These are phyloP conservation scores for Lepidothrix coronata DNA, from an alignment of 2,113 vertebrate genomes.

Conservation along the genomic window DNA sequence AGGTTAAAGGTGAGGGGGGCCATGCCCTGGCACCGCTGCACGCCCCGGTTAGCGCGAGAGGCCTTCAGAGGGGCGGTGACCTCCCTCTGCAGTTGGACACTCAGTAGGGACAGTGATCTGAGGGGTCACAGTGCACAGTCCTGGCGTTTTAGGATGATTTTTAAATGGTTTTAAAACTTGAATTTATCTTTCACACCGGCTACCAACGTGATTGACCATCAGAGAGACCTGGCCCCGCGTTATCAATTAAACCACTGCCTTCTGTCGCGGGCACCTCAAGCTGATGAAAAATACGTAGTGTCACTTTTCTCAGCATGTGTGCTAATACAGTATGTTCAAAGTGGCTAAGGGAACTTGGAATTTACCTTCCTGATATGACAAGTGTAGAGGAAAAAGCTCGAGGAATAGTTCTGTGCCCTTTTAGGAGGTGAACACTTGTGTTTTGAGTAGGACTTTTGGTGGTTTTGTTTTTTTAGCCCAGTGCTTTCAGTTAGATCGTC, in stretches of 20 bases:
- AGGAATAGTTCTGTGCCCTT: neutral
- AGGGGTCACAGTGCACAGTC: accelerated
- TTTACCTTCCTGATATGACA: neutral
- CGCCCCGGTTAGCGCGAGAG: neutral
- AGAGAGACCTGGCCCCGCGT: accelerated
- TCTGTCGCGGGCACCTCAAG: neutral
- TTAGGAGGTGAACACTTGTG: accelerated
- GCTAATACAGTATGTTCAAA: accelerated
- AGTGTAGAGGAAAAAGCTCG: neutral
- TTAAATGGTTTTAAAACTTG: neutral
- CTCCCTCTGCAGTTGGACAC: accelerated
- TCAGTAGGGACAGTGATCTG: accelerated
- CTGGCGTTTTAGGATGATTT: accelerated
- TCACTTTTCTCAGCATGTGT: accelerated
- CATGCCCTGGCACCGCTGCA: accelerated
- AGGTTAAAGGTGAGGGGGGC: accelerated
- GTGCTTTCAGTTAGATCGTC: neutral
- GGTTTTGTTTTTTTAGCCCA: neutral
- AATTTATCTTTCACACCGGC: accelerated
- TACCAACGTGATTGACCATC: accelerated
- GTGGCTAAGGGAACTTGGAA: neutral
- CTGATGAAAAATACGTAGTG: no score
- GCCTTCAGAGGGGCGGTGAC: accelerated
- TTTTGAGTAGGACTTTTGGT: neutral
- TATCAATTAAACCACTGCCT: accelerated